A percentile compares a stretch with the other conserved stretches of the same genome.
Evolutionary conservation across 2,888 invertebrate genomes (phyloP).

Genomic region (Hypomecis punctinalis): DNA sequence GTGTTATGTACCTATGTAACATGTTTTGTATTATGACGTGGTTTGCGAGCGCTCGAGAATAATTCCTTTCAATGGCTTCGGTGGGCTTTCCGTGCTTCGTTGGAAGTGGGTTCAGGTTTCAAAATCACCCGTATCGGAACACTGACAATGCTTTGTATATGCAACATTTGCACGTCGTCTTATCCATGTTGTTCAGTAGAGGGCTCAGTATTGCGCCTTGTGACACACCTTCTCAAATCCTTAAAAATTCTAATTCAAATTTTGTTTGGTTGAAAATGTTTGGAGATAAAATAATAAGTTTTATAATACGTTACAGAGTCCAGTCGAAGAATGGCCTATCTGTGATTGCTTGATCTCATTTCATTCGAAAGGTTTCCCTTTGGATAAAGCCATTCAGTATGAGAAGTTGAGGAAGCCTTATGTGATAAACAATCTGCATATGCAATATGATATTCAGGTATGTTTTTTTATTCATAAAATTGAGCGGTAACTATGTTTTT

Average conservation of each 20-base stretch:
- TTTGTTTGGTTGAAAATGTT: not conserved
- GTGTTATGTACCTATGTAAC: constrained; percentile 20
- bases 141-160: constrained; percentile 34
- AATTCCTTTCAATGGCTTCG: constrained; percentile 62
- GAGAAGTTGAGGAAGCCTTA: constrained; percentile 97
- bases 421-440: constrained; percentile 98
- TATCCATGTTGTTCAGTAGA: constrained; percentile 33
- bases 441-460: constrained; percentile 99
- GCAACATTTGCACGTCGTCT: constrained; percentile 26
- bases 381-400: constrained; percentile 99
- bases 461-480: no score
- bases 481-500: no score
- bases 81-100: constrained; percentile 56
- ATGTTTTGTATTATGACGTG: constrained; percentile 30
- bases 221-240: constrained; percentile 21
- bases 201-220: constrained; percentile 36
- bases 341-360: constrained; percentile 99
- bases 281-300: constrained; percentile 1
- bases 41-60: constrained; percentile 32
- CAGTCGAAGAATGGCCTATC: constrained; percentile 98
- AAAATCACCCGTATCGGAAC: constrained; percentile 40
- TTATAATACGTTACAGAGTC: constrained; percentile 85
- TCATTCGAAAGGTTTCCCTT: constrained; percentile 98
- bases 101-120: constrained; percentile 55
- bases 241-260: constrained; percentile 9